Evolutionary conservation across 2,113 vertebrate species (phyloP).

Genomic region (Perca schrenkii): DNA sequence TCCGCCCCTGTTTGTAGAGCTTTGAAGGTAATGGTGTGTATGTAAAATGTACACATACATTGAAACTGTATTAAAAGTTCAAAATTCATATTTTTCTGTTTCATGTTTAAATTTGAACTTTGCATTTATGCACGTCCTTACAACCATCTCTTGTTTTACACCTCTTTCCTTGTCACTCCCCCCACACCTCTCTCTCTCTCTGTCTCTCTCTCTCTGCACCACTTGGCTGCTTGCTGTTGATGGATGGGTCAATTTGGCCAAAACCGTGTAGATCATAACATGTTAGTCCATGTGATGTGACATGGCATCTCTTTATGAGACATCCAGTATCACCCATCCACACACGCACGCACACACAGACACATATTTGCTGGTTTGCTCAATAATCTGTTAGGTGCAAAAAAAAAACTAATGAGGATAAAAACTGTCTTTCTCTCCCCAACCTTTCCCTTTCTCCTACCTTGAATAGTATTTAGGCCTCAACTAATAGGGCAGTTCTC

Average conservation of each 20-base stretch:
- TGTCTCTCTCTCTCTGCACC: constrained; percentile 7
- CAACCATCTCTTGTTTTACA: neutral
- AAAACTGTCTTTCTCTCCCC: neutral
- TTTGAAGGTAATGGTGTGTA: constrained; percentile 11
- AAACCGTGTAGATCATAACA: constrained; percentile 46
- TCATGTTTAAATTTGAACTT: constrained; percentile 20
- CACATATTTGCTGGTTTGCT: constrained; percentile 6
- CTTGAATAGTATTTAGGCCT: constrained; percentile 1
- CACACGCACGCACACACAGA: neutral
- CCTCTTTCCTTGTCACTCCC: neutral
- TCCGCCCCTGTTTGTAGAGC: neutral
- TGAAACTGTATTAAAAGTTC: constrained; percentile 16
- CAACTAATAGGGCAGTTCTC: neutral
- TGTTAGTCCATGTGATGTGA: constrained; percentile 39
- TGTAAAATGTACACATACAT: constrained; percentile 12
- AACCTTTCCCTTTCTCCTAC: neutral
- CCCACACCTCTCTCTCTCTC: neutral
- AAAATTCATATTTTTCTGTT: constrained; percentile 7
- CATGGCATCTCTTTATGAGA: constrained; percentile 39
- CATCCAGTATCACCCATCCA: neutral
- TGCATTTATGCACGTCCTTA: neutral
- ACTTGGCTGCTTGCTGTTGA: constrained; percentile 43
- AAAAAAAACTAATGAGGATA: constrained; percentile 4
- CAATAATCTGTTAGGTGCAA: neutral
- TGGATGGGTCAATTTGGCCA: constrained; percentile 43